Base-by-base conservation (phyloP, 2,797 vertebrate species). In the Semaprochilodus insignis region DNA sequence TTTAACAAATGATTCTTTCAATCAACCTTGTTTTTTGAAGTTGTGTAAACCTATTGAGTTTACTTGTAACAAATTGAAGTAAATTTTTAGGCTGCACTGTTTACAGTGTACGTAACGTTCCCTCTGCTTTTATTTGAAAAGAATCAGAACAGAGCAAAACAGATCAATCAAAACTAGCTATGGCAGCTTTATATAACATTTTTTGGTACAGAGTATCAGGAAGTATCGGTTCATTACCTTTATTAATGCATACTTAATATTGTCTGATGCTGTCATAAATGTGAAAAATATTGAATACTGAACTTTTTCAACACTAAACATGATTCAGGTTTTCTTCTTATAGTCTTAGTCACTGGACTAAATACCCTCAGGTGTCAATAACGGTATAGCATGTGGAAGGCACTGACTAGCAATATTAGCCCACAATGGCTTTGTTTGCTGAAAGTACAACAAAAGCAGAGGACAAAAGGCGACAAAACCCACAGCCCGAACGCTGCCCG, bases 401-500 rank as follows among this genome's bases (percentile, higher is more conserved):
- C 34, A 6, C 14, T 55, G 25, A 17, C 23, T 54, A 21, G 73
- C n/a, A 13, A 23, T 71, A 54, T 80, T 74, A 74, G 17, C 6
- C 8, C 48, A 52, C 5, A 27, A 16, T 21, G 6, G 15, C 57
- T 23, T n/a, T 23, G 23, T 73, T 77, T 72, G 72, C 76, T 78
- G 44, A 85, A 78, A 81, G 70, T 70, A 44, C 40, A 74, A 81
- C 80, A 78, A 78, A 78, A 81, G 60, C 13, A 59, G 21, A 34
- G 74, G 79, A 74, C 74, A 74, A 84, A 84, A 82, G 80, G 48
- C 65, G 31, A 79, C 79, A 54, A 82, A 75, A 63, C 76, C 72
- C 71, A 76, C 14, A 34, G 73, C 23, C 25, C 57, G 72, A 78
- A 82, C 36, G 25, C 77, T 55, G 78, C 71, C 71, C 23, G 66